Evolutionary conservation across 2,888 invertebrate genomes (phyloP).

Genomic region (Drosophila paracracens): DNA sequence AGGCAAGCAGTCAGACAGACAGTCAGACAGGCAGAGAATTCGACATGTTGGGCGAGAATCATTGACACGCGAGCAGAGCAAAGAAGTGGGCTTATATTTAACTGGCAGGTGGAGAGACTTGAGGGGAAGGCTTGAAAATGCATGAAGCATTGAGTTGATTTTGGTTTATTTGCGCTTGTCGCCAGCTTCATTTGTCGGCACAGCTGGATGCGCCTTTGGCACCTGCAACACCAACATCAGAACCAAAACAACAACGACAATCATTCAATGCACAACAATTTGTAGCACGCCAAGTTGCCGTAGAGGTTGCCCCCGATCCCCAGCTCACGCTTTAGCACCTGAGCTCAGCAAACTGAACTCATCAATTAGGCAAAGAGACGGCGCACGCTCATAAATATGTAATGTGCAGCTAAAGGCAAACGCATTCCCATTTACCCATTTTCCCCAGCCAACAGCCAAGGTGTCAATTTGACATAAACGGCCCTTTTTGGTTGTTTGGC

Average conservation of each 20-base stretch:
- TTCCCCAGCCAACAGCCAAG: slow-evolving; percentile 42
- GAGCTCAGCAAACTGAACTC: slow-evolving; percentile 58
- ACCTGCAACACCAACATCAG: slow-evolving; percentile 61
- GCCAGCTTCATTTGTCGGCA: slow-evolving; percentile 79
- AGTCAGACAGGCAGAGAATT: slow-evolving; percentile 36
- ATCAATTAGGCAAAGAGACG: slow-evolving; percentile 74
- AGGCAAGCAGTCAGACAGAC: slow-evolving; percentile 4
- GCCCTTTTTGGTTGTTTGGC: slow-evolving; percentile 34
- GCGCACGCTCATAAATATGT: slow-evolving; percentile 78
- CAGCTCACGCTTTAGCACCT: slow-evolving; percentile 57
- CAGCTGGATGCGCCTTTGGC: slow-evolving; percentile 77
- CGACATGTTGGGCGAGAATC: slow-evolving; percentile 75
- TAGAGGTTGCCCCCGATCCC: slow-evolving; percentile 23
- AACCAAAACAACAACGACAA: slow-evolving; percentile 21
- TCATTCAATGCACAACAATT: slow-evolving; percentile 55
- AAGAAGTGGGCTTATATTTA: slow-evolving; percentile 5
- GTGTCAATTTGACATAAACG: slow-evolving; percentile 82
- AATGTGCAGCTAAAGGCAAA: slow-evolving; percentile 49
- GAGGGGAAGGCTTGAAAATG: slow-evolving; percentile 6
- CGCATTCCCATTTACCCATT: slow-evolving; percentile 42
- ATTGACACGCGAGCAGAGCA: slow-evolving; percentile 73
- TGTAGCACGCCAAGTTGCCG: slow-evolving; percentile 58
- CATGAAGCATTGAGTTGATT: slow-evolving; percentile 69
- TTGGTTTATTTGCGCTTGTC: slow-evolving; percentile 82
- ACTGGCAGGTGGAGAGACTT: background rate